phyloP scores from a whole-genome alignment of 2,113 vertebrate genomes.

The Oreotrochilus melanogaster region DNA sequence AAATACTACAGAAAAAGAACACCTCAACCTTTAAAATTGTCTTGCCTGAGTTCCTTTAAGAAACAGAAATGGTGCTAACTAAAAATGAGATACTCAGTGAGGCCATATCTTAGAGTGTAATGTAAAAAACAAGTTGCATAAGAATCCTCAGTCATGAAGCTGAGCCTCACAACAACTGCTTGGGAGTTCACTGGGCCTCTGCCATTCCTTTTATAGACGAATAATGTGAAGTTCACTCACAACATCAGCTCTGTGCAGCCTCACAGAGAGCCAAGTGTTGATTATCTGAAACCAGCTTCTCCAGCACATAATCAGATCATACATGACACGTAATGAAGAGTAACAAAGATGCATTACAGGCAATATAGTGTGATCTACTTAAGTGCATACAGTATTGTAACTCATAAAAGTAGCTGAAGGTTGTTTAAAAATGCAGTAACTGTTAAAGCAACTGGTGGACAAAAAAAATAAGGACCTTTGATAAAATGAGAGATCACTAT shows the following conservation, averaged over 20 bases:
- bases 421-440: background rate
- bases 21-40: background rate
- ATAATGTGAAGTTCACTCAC: conserved; percentile 42
- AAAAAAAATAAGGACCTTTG: background rate
- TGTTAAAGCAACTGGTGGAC: background rate
- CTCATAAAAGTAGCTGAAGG: conserved; percentile 51
- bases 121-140: conserved; percentile 67
- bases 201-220: conserved; percentile 79
- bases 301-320: conserved; percentile 25
- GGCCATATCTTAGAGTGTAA: conserved; percentile 14
- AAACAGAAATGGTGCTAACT: background rate
- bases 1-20: background rate
- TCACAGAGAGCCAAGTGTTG: conserved; percentile 12
- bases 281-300: conserved; percentile 34
- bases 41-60: background rate
- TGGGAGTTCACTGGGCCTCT: conserved; percentile 53
- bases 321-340: background rate
- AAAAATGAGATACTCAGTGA: background rate
- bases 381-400: conserved; percentile 17
- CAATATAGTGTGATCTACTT: conserved; percentile 25
- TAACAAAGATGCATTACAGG: background rate
- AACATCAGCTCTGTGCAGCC: conserved; percentile 21
- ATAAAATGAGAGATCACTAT: background rate
- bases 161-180: conserved; percentile 69
- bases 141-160: background rate